A percentile compares a stretch with the other conserved stretches of the same genome.
These are phyloP conservation scores for Rallus limicola DNA, from an alignment of 2,113 vertebrate species.

Conservation along the genomic window DNA sequence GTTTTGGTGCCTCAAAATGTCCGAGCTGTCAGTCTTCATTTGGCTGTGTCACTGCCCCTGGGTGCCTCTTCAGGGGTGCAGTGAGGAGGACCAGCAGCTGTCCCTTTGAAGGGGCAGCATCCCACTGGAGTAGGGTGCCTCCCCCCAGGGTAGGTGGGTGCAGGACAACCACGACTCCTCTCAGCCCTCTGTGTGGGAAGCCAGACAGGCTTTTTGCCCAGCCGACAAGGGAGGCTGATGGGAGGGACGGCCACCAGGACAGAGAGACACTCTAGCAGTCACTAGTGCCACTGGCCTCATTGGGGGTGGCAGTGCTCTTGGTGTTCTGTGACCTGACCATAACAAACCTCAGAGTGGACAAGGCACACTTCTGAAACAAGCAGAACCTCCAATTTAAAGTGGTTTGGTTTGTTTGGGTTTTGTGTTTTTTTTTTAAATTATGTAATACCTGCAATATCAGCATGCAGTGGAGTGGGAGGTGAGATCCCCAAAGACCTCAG, in stretches of 20 bases:
- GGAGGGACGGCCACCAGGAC: accelerated
- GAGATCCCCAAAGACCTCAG: neutral
- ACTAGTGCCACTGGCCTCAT: neutral
- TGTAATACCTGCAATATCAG: neutral
- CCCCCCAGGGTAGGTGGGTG: neutral
- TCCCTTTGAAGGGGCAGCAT: accelerated
- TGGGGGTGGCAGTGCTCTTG: neutral
- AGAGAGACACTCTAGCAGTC: neutral
- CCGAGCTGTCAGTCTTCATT: neutral
- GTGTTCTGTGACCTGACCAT: neutral
- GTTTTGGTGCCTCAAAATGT: accelerated
- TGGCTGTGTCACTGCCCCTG: neutral
- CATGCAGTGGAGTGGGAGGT: neutral
- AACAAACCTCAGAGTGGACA: neutral
- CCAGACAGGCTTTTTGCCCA: neutral
- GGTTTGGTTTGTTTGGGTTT: too few relatives aligned
- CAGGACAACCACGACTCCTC: neutral
- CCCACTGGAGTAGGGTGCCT: neutral
- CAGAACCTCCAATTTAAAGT: neutral
- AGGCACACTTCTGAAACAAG: neutral
- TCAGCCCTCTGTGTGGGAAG: neutral
- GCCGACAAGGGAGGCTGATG: neutral
- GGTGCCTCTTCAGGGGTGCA: accelerated
- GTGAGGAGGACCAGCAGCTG: neutral
- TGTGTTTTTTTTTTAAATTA: neutral